phyloP scores from a whole-genome alignment of 1,140 invertebrate genomes.

The Atopsyche davidsoni region DNA sequence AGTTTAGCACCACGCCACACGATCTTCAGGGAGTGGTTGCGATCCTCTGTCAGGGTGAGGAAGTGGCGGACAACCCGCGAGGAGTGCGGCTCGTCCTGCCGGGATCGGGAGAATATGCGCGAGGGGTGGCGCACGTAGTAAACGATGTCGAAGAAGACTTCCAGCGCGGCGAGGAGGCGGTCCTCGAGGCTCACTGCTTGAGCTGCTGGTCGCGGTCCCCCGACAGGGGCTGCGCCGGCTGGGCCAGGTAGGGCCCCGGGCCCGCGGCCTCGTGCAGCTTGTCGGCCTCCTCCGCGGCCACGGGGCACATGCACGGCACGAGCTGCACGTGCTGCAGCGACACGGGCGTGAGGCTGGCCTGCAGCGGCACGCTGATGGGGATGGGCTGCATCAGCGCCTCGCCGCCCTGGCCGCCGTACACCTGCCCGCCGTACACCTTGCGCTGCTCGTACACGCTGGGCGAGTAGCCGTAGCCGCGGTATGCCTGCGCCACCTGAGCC shows the following conservation, averaged over 20 bases:
- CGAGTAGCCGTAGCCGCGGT: slow-evolving; percentile 42
- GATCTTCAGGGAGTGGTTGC: too few species aligned
- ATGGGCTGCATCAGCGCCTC: slow-evolving; percentile 36
- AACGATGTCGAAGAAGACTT: slow-evolving; percentile 19
- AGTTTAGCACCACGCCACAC: too few species aligned
- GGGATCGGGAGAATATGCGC: not conserved
- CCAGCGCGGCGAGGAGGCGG: slow-evolving; percentile 9
- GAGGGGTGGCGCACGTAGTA: slow-evolving; percentile 15
- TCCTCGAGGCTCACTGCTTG: slow-evolving; percentile 13
- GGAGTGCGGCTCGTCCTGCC: too few species aligned
- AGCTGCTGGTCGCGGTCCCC: slow-evolving; percentile 26
- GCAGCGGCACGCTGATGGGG: slow-evolving; percentile 46
- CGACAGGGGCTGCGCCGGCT: slow-evolving; percentile 36
- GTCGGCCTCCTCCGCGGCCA: slow-evolving; percentile 46
- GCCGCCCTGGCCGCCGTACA: slow-evolving; percentile 34
- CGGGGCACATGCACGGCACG: slow-evolving; percentile 51
- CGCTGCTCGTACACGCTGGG: slow-evolving; percentile 40
- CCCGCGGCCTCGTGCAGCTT: slow-evolving; percentile 44
- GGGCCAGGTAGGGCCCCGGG: slow-evolving; percentile 42
- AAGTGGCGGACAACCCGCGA: not conserved
- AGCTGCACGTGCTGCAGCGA: slow-evolving; percentile 48
- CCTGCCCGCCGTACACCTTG: slow-evolving; percentile 38
- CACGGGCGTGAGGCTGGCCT: slow-evolving; percentile 45
- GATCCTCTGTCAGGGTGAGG: too few species aligned
- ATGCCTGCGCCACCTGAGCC: slow-evolving; percentile 32